Evolutionary conservation across 2,888 invertebrate genomes (phyloP), one percentile per base, ranked within the genome.

Genomic region (Caenorhabditis auriculariae): DNA sequence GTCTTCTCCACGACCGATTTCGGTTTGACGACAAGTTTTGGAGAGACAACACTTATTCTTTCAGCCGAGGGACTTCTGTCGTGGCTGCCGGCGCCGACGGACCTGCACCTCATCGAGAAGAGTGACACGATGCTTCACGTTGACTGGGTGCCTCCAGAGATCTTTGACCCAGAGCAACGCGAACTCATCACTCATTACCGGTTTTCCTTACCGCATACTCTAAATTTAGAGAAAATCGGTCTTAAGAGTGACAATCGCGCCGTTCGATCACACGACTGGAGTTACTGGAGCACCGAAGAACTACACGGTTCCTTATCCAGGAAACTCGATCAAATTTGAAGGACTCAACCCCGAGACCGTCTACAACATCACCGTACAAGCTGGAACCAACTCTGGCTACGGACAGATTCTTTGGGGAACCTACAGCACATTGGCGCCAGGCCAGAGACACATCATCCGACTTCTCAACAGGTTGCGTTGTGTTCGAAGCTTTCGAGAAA

Each of bases 321-420:
- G 78, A 49, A 78, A 75, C 54, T 70, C 76, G 12, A 80, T 81
- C 58, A 69, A 70, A 29, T 81, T 81, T 60, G 69, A 70, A 41
- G 78, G 76, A 35, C 66, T 81, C 17, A 61, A 44, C 2, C 80
- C 81, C 3, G 75, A 77, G 26, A 79, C 80, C 26, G 65, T 77
- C 58, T 81, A 81, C 73, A 81, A 81, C 59, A 81, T 81, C 66
- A 82, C 82, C 5, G 81, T 81, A 0, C 78, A 81, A 63, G 79
- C 78, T n/a, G 81, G 78, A 21, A 82, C 81, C 37, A 76, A 72
- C 52, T 67, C 65, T 39, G 80, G 80, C 15, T 80, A 80, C 62
- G 80, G 80, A 43, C 68, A 59, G 39, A 66, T 73, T 41, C 72
- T 82, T n/a, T 82, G 81, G 82, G 82, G 82, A 57, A 70, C 76